Evolutionary conservation across 1,140 invertebrate genomes (phyloP), one percentile per base, ranked within the genome.

Genomic region (Cecropterus lyciades): DNA sequence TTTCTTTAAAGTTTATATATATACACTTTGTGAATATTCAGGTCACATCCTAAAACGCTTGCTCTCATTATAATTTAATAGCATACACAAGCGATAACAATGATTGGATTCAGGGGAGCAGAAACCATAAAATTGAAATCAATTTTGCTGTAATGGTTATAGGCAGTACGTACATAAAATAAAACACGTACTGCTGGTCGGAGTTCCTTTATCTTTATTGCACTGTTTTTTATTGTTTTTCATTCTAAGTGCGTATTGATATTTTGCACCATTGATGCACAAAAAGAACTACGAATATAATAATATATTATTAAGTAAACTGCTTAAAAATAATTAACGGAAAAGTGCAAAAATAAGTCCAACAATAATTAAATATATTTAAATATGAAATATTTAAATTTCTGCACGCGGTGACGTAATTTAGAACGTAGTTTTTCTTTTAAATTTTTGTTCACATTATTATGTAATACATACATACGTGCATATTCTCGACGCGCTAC

Each of bases 41-140:
- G 75, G 67, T 75, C 72, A 80, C 72, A 80, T 75, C 76, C 71
- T 75, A 80, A 80, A 84, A 79, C 70, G 75, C 72, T 79, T 74
- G 73, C 70, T 72, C 79, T 89, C 82, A 88, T 90, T 89, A 87
- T 82, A 84, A 84, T 90, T 90, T 86, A 86, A 90, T 82, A 80
- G 82, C 84, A 82, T 75, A 85, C 79, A 79, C 70, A 78, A 82
- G 82, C 89, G 87, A 91, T 91, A 91, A 88, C 82, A 89, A 82
- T 91, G 82, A 91, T 91, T 91, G 89, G 85, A 89, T 89, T 87
- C 89, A 86, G 80, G 85, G 79, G 80, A 89, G 83, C 85, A 87
- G 81, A 87, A 84, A 87, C 85, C 82, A 89, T 91, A 89, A 91
- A 91, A 89, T 87, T 86, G 84, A 91, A 91, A 91, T 91, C 87